phyloP scores from a whole-genome alignment of 2,888 invertebrate species.

The Heliconius aoede region DNA sequence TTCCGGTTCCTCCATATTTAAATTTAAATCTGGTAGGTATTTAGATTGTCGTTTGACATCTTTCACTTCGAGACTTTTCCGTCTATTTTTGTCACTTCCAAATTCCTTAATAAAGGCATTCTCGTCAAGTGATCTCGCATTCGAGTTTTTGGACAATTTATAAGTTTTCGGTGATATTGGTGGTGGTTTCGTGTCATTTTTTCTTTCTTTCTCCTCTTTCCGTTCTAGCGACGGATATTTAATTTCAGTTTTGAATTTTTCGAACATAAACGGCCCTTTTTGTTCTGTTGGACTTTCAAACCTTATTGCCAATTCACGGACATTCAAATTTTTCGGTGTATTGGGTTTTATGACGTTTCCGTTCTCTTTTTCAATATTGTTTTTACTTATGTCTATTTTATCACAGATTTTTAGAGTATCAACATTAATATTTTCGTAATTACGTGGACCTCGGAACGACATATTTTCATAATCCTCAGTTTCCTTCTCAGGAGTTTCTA shows the following conservation, averaged over 20 bases:
- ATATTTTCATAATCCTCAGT: slow-evolving; percentile 69
- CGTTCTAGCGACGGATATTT: slow-evolving; percentile 71
- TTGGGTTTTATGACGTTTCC: slow-evolving; percentile 64
- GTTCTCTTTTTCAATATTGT: slow-evolving; percentile 63
- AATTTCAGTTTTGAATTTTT: slow-evolving; percentile 75
- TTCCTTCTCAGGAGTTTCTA: slow-evolving; percentile 65
- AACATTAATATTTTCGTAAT: slow-evolving; percentile 73
- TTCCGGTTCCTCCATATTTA: slow-evolving; percentile 67
- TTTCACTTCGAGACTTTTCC: slow-evolving; percentile 86
- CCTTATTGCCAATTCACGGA: slow-evolving; percentile 85
- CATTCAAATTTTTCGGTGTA: slow-evolving; percentile 74
- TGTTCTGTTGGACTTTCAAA: slow-evolving; percentile 86
- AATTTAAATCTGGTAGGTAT: slow-evolving; percentile 72
- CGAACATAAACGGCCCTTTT: slow-evolving; percentile 82
- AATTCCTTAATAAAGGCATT: slow-evolving; percentile 89
- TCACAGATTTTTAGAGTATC: slow-evolving; percentile 69
- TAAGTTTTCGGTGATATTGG: slow-evolving; percentile 85
- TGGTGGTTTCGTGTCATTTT: slow-evolving; percentile 78
- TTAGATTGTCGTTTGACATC: slow-evolving; percentile 85
- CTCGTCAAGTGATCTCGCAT: slow-evolving; percentile 88
- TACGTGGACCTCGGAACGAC: slow-evolving; percentile 59
- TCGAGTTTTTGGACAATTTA: slow-evolving; percentile 84
- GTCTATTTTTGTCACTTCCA: slow-evolving; percentile 76
- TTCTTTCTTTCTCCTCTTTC: slow-evolving; percentile 63
- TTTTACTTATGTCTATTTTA: slow-evolving; percentile 58